phyloP scores from a whole-genome alignment of 2,888 invertebrate species.

The Tenthredo amoena region DNA sequence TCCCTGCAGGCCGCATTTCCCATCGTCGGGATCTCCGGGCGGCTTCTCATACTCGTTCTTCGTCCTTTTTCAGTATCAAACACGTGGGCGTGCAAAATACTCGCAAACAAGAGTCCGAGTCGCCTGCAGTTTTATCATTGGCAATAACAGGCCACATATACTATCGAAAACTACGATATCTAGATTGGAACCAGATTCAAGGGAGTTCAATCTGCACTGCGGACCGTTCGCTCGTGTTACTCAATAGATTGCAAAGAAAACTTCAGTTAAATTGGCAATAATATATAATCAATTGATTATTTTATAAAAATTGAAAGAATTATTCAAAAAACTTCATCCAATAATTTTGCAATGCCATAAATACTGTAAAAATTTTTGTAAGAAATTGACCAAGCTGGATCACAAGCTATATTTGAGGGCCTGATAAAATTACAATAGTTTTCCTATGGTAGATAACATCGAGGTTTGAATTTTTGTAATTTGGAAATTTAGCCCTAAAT shows the following conservation, averaged over 20 bases:
- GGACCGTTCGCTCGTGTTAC: no score
- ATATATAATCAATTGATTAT: no score
- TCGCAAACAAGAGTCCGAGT: background rate
- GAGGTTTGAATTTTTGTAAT: background rate
- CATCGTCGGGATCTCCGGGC: background rate
- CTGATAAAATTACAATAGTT: no score
- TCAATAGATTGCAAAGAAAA: no score
- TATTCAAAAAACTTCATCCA: no score
- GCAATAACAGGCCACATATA: background rate
- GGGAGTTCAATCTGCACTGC: background rate
- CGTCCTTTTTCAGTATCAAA: background rate
- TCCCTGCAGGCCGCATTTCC: background rate
- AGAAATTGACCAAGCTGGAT: no score
- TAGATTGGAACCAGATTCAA: background rate
- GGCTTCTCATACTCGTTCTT: background rate
- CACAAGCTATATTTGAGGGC: no score
- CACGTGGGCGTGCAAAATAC: background rate
- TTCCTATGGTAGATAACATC: no score
- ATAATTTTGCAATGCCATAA: no score
- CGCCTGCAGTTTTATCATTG: background rate
- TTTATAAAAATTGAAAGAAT: no score
- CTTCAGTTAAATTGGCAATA: no score
- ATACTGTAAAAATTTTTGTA: no score
- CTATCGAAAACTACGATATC: background rate
- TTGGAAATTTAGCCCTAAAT: background rate